phyloP scores from a whole-genome alignment of 2,113 vertebrate species.

The Silurus glanis region DNA sequence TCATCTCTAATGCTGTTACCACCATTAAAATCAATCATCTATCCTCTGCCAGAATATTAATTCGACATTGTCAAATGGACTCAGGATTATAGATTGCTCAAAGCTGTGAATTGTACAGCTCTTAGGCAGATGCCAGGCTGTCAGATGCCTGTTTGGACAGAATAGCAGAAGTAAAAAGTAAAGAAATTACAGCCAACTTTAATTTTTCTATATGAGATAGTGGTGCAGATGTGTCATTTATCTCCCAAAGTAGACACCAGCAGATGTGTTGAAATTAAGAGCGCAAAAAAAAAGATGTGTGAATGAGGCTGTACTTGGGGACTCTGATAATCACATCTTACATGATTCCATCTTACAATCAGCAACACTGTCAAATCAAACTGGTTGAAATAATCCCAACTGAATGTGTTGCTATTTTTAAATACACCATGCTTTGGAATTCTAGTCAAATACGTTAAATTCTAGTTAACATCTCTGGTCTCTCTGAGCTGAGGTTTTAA shows the following conservation, averaged over 20 bases:
- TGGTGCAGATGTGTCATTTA: slow-evolving; percentile 20
- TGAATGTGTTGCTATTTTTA: not conserved
- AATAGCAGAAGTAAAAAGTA: slow-evolving; percentile 38
- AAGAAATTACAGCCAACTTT: slow-evolving; percentile 35
- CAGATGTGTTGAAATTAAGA: slow-evolving; percentile 47
- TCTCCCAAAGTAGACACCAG: slow-evolving; percentile 32
- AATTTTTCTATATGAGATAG: slow-evolving; percentile 39
- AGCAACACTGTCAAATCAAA: slow-evolving; percentile 18
- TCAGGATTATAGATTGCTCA: slow-evolving; percentile 2
- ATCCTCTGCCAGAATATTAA: slow-evolving; percentile 36
- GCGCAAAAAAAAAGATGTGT: slow-evolving; percentile 35
- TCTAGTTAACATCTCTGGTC: not conserved
- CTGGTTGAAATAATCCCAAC: slow-evolving; percentile 8
- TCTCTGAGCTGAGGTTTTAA: not conserved
- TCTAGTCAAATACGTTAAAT: not conserved
- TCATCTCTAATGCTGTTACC: slow-evolving; percentile 27
- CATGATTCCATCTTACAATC: slow-evolving; percentile 28
- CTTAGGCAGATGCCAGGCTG: slow-evolving; percentile 39
- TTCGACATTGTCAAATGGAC: slow-evolving; percentile 41
- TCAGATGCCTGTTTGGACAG: slow-evolving; percentile 43
- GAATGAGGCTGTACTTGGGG: slow-evolving; percentile 36
- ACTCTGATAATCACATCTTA: slow-evolving; percentile 34
- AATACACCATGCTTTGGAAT: not conserved
- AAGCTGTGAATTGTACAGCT: slow-evolving; percentile 34
- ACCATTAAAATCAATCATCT: slow-evolving; percentile 34